Conservation (phyloP, 30 jellyfish, hydroid and myxozoan species). For the Hydractinia symbiolongicarpus region DNA sequence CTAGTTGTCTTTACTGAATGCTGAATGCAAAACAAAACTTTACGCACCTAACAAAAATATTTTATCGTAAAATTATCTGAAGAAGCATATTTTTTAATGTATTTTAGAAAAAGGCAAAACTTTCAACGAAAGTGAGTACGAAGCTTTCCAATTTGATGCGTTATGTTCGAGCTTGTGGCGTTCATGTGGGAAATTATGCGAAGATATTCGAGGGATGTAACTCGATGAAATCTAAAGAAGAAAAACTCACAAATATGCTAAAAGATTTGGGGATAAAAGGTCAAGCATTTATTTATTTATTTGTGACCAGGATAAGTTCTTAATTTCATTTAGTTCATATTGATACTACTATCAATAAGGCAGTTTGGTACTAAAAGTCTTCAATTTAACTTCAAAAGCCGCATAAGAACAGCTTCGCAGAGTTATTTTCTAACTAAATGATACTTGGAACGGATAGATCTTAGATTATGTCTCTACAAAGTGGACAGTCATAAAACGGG, state of each 20-base stretch:
- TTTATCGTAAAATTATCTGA: too few species aligned
- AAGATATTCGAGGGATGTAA: constrained; percentile 71
- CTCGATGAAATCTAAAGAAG: constrained; percentile 70
- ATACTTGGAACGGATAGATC: background rate
- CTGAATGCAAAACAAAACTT: too few species aligned
- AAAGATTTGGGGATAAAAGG: constrained; percentile 72
- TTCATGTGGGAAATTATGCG: constrained; percentile 39
- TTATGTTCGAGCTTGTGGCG: constrained; percentile 56
- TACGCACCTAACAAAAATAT: too few species aligned
- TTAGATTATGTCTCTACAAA: too few species aligned
- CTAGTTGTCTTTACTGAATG: too few species aligned
- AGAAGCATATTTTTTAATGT: background rate
- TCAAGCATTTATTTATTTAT: background rate
- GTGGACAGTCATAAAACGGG: too few species aligned
- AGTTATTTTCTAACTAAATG: background rate
- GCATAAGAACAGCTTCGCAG: background rate
- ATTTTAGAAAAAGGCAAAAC: background rate
- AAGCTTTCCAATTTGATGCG: constrained; percentile 42
- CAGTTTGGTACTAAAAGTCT: too few species aligned
- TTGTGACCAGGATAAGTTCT: too few species aligned
- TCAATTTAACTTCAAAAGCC: too few species aligned
- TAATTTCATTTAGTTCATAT: too few species aligned
- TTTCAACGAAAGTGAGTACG: constrained; percentile 5
- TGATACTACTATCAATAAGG: too few species aligned
- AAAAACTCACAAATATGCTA: constrained; percentile 37